phyloP scores from a whole-genome alignment of 2,888 invertebrate genomes.

The Eugnorisma glareosa region DNA sequence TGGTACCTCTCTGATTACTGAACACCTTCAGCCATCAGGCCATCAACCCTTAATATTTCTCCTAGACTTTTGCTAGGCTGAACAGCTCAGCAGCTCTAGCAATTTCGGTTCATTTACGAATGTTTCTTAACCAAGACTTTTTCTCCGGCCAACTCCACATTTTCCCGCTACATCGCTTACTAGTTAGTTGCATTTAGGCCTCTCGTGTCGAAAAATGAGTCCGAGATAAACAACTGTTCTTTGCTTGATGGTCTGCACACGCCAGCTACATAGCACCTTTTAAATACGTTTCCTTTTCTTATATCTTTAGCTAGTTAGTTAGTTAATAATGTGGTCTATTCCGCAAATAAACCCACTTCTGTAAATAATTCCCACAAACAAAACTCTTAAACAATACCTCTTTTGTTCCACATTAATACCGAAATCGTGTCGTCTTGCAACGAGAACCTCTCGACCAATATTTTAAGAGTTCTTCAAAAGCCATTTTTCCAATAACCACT shows the following conservation, averaged over 20 bases:
- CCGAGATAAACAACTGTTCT: background rate
- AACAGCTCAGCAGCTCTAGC: background rate
- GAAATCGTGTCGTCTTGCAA: constrained; percentile 74
- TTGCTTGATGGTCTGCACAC: background rate
- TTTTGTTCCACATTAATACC: constrained; percentile 78
- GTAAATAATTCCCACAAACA: constrained; percentile 71
- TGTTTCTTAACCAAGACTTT: background rate
- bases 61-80: background rate
- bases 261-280: background rate
- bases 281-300: background rate
- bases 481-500: constrained; percentile 87
- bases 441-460: constrained; percentile 76
- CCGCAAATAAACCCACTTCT: constrained; percentile 46
- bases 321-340: constrained; percentile 12
- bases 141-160: background rate
- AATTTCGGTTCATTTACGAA: background rate
- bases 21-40: no score
- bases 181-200: background rate
- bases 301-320: background rate
- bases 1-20: background rate
- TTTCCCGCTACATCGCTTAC: background rate
- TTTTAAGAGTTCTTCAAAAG: constrained; percentile 82
- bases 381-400: constrained; percentile 69
- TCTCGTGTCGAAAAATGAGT: background rate
- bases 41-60: background rate